Conservation (phyloP, 2,113 vertebrate species). For the Elaphurus davidianus region DNA sequence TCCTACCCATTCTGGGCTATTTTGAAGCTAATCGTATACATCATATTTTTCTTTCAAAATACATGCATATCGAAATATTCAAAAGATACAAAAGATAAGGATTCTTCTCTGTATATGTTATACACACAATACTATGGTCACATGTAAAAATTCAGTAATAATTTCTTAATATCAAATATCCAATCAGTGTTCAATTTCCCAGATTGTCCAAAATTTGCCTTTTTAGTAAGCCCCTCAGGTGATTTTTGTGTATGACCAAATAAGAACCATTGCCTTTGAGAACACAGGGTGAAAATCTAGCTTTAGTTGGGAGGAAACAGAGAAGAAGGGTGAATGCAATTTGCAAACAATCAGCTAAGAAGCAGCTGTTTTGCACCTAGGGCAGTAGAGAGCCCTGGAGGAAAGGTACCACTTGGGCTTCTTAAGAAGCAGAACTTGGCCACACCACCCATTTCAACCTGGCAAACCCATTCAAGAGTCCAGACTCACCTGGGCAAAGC, state of each 20-base stretch:
- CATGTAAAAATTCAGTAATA: not conserved
- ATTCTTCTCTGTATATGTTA: not conserved
- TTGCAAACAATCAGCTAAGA: not conserved
- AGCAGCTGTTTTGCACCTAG: not conserved
- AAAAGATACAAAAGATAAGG: not conserved
- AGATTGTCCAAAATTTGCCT: not conserved
- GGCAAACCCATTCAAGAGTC: not conserved
- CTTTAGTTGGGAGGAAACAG: not conserved
- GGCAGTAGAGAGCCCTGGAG: rapidly evolving
- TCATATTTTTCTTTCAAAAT: not conserved
- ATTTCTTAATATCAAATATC: not conserved
- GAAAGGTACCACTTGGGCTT: not conserved
- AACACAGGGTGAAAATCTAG: not conserved
- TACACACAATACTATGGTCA: not conserved
- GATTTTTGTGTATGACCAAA: not conserved
- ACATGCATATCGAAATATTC: not conserved
- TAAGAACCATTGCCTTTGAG: not conserved
- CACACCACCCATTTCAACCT: rapidly evolving
- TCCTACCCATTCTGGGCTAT: not conserved
- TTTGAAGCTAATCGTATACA: not conserved
- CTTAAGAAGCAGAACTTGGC: not conserved
- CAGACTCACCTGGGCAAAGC: not conserved
- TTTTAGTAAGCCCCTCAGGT: not conserved
- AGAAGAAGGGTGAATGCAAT: not conserved
- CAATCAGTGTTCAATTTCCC: not conserved